Evolutionary conservation across 1,140 invertebrate species (phyloP).

Genomic region (Drosophila santomea): DNA sequence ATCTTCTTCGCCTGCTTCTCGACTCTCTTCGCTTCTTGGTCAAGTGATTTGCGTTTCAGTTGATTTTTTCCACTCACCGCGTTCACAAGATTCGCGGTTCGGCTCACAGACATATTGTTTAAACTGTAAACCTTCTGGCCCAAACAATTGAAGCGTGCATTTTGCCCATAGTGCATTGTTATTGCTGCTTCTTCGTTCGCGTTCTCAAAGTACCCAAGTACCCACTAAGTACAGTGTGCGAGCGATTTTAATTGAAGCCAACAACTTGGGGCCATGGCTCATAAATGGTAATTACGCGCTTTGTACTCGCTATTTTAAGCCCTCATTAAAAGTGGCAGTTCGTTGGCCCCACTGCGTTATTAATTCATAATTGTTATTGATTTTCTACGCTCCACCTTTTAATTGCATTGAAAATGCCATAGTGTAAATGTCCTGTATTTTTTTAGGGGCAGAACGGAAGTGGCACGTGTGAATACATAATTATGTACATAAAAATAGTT

Average conservation of each 20-base stretch:
- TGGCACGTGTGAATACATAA: constrained; percentile 10
- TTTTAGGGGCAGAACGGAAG: background rate
- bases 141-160: constrained; percentile 30
- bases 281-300: constrained; percentile 60
- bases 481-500: background rate
- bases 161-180: constrained; percentile 14
- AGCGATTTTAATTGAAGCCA: constrained; percentile 43
- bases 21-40: constrained; percentile 46
- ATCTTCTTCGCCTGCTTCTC: constrained; percentile 56
- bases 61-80: constrained; percentile 70
- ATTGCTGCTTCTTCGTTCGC: background rate
- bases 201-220: constrained; percentile 7
- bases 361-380: constrained; percentile 70
- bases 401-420: constrained; percentile 3
- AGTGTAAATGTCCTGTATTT: background rate
- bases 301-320: constrained; percentile 24
- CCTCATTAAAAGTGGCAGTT: constrained; percentile 49
- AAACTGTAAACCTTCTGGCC: constrained; percentile 22
- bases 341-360: constrained; percentile 58
- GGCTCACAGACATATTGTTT: constrained; percentile 39
- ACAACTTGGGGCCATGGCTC: constrained; percentile 31
- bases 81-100: constrained; percentile 56
- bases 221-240: constrained; percentile 22
- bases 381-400: constrained; percentile 19
- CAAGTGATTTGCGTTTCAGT: constrained; percentile 75